These are phyloP conservation scores for Lophura nycthemera DNA, from an alignment of 2,113 vertebrate species.

Conservation along the genomic window DNA sequence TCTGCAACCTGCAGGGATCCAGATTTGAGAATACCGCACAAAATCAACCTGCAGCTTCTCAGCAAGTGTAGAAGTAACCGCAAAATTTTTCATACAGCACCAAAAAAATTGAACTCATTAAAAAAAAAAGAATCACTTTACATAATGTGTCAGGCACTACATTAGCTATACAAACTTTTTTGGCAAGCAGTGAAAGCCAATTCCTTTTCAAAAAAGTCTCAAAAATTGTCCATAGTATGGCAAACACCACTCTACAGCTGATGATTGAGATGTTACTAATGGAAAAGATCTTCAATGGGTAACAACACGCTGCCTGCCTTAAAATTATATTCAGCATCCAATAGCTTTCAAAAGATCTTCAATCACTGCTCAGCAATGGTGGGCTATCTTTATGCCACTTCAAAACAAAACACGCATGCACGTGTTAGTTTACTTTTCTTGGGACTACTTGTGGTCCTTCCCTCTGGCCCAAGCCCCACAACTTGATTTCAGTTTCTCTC, in stretches of 20 bases:
- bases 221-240: not conserved
- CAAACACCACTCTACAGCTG: not conserved
- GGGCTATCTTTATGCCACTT: not conserved
- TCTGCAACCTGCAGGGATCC: not conserved
- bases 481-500: not conserved
- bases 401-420: not conserved
- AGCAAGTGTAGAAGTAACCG: not conserved
- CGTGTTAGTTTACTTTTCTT: not conserved
- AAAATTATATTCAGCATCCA: not conserved
- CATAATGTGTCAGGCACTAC: not conserved
- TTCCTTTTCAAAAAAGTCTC: not conserved
- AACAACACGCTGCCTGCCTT: not conserved
- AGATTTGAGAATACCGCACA: not conserved
- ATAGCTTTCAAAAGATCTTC: not conserved
- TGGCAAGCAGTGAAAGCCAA: not conserved
- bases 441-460: not conserved
- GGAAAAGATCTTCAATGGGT: not conserved
- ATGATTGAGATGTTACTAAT: not conserved
- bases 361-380: not conserved
- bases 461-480: fast-evolving
- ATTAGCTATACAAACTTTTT: not conserved
- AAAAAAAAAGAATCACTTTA: not conserved
- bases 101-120: not conserved
- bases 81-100: not conserved
- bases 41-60: not conserved